Conservation (phyloP, 2,888 invertebrate species). For the Schizaphis graminum region DNA sequence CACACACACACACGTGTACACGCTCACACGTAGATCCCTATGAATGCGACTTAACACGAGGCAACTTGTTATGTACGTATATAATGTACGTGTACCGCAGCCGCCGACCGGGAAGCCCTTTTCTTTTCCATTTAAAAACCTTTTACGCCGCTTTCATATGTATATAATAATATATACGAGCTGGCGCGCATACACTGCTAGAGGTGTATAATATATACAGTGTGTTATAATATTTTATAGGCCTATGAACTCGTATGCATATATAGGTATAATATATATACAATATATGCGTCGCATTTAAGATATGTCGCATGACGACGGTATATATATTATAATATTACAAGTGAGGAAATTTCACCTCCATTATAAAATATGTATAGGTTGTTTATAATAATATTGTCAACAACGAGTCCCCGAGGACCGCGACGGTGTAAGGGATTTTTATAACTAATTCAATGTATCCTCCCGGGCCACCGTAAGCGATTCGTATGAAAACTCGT, state of each 20-base stretch:
- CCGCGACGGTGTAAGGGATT: neutral
- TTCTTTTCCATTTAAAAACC: conserved; percentile 65
- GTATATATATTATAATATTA: neutral
- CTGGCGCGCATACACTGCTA: neutral
- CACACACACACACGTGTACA: neutral
- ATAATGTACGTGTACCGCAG: neutral
- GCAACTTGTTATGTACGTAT: conserved; percentile 51
- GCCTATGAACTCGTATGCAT: neutral
- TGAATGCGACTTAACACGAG: conserved; percentile 64
- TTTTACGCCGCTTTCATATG: conserved; percentile 56
- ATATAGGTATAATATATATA: neutral
- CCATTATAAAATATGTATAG: neutral
- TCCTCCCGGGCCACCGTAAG: neutral
- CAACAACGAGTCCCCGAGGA: neutral
- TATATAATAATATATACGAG: neutral
- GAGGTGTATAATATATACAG: neutral
- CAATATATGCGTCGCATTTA: neutral
- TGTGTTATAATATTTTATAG: conserved; percentile 8
- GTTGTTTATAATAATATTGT: neutral
- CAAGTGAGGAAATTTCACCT: neutral
- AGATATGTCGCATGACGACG: neutral
- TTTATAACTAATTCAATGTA: neutral
- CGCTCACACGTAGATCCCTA: conserved; percentile 22
- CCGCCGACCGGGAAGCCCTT: conserved; percentile 59
- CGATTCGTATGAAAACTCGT: neutral